phyloP scores from a whole-genome alignment of 2,888 invertebrate genomes.

The Limnephilus marmoratus region DNA sequence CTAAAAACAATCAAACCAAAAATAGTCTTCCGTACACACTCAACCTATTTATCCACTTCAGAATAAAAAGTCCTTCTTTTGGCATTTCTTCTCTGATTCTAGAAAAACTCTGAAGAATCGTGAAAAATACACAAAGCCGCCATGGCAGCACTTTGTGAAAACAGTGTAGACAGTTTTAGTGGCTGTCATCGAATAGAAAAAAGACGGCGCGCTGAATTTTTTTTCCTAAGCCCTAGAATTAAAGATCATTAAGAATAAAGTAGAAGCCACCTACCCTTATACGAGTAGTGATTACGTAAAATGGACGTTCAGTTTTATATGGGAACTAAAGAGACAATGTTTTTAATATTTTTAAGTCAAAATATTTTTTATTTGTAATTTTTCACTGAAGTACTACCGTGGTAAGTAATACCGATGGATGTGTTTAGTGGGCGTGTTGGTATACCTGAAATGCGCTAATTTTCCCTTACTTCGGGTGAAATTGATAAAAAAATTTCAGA shows the following conservation, averaged over 20 bases:
- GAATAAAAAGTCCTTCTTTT: neutral
- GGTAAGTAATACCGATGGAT: too few species aligned
- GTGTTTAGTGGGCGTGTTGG: too few species aligned
- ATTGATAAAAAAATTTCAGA: too few species aligned
- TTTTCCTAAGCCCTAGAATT: neutral
- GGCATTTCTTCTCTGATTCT: neutral
- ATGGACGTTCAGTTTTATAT: neutral
- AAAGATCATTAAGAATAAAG: neutral
- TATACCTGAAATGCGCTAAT: too few species aligned
- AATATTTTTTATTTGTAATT: too few species aligned
- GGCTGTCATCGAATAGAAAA: neutral
- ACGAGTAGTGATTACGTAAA: neutral
- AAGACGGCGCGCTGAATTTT: neutral
- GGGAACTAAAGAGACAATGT: neutral
- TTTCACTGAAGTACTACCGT: too few species aligned
- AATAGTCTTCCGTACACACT: neutral
- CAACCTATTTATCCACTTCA: neutral
- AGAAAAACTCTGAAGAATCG: neutral
- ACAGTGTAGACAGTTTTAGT: neutral
- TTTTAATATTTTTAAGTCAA: neutral
- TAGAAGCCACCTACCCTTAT: neutral
- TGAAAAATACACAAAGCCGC: neutral
- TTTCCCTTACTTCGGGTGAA: too few species aligned
- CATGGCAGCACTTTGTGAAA: conserved; percentile 2
- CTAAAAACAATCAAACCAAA: neutral